Evolutionary conservation across 2,797 vertebrate genomes (phyloP), one percentile per base, ranked within the genome.

Genomic region (Simalia tracyae): DNA sequence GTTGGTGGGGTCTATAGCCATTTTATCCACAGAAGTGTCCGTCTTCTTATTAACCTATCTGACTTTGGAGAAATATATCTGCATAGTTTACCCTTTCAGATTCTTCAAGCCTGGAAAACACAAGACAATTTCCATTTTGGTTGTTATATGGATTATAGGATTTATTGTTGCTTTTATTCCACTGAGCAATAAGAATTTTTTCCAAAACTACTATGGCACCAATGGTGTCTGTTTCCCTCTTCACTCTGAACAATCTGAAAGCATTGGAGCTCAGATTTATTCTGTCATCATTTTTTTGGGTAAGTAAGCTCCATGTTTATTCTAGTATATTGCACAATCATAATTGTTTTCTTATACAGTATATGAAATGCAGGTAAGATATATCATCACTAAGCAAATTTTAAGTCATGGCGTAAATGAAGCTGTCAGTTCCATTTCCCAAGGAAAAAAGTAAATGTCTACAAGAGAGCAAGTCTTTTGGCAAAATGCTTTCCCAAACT

Each of bases 31-130:
- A 0, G 99, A 99, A 97, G 99, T 99, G 10, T 99, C 99, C 0
- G 99, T 99, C 90, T 97, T 99, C 92, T 98, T 99, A 86, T 98
- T 99, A 95, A 99, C 99, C 26, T 99, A 99, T 94, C 98, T 99
- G 95, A 99, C 99, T 84, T 93, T 99, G 98, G 99, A 99, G 97
- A 99, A 99, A 95, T 99, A 99, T 96, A 98, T 99, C 97, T 99
- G 98, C 97, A 99, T 99, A 87, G 99, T 99, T 89, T 99, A 99
- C 96, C 99, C 99, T 22, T 99, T 99, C 97, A 98, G 97, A 94
- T 99, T 98, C 97, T 95, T 99, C 95, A 99, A 98, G 28, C 99
- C 98, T 0, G 97, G 98, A 93, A 98, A 98, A 97, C 95, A 98
- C 89, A 98, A 98, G 92, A 99, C 99, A 14, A 97, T 99, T 96